Base-by-base conservation (phyloP, 1,140 invertebrate genomes). In the Stegodyphus mimosarum region DNA sequence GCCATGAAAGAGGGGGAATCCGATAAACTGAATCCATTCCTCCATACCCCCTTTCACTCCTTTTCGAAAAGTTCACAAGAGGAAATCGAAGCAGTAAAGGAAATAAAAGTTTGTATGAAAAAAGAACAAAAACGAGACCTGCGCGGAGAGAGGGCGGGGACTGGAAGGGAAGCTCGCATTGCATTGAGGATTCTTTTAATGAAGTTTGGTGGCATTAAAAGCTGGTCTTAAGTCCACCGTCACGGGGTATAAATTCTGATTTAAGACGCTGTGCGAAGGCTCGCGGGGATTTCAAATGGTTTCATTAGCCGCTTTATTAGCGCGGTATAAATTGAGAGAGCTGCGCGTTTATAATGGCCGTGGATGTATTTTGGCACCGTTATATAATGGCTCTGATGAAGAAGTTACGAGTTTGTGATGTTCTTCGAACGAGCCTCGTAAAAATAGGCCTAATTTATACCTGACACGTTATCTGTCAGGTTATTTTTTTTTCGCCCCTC, bases 161-260 rank as follows among this genome's bases (percentile, higher is more conserved):
- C 3, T 33, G 33, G 33, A 33, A 33, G 55, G 71, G 13, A 18
- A 66, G 70, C 66, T 76, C 74, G 53, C 55, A 76, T 76, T 78
- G 76, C 76, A 78, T 78, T 81, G 79, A 81, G 72, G 81, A 84
- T 84, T 84, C 81, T 84, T 84, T 84, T 84, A 84, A 84, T 84
- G 81, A 84, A 84, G 81, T 84, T 84, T 75, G 81, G 72, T 70
- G 18, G 81, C 73, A 84, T 74, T 84, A 76, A 84, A 84, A 84
- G 81, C 73, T 63, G 72, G 64, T 84, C 81, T 84, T 84, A 84
- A 84, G 81, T 76, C 81, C 73, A 76, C 81, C 72, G 81, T 84
- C 81, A 84, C 81, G 81, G 81, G 81, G 50, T 84, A 84, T 84
- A 84, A 84, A 84, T 84, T 84, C 81, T 84, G 81, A 84, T 84